Base-by-base conservation (phyloP, 2,888 invertebrate genomes). In the Hyposoter didymator region DNA sequence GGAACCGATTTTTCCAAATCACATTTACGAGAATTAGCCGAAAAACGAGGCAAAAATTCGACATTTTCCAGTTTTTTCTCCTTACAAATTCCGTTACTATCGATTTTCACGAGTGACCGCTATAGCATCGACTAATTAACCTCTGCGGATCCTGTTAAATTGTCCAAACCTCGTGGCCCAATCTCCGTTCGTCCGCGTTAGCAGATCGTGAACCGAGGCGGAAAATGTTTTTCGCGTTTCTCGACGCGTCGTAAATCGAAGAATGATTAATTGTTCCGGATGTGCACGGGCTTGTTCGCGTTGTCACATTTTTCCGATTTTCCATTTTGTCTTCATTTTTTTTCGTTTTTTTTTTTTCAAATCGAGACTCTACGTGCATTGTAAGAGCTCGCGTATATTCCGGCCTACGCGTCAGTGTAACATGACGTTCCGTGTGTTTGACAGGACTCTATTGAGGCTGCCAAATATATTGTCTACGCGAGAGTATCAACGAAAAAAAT, bases 111-210 rank as follows among this genome's bases (percentile, higher is more conserved):
- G 10, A 14, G 74, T 47, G 62, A 67, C 74, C 49, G 14, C 19
- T 52, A 28, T n/a, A 66, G 6, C n/a, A 28, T 39, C 72, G 59
- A 85, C 78, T 88, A 87, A 87, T 88, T 88, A 88, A 87, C 86
- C 73, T 64, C 28, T 19, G 70, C 62, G 74, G 35, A 62, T 64
- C 64, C 72, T 79, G 72, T 78, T 78, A 80, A 82, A 74, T 80
- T 64, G 59, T 64, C 39, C n/a, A 35, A 45, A 28, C n/a, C 45
- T 39, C 19, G 52, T 14, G 2, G 19, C 39, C 55, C 32, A 19
- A 35, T 72, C 52, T 72, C 72, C 35, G 52, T 55, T 55, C 39
- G 32, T 49, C 49, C 49, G 28, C 49, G 28, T 10, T 12, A 5
- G 39, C 66, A 35, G 7, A 78, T 12, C 19, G 19, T 19, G 55